These are phyloP conservation scores for Formica exsecta DNA, from an alignment of 1,140 invertebrate genomes.

Conservation along the genomic window DNA sequence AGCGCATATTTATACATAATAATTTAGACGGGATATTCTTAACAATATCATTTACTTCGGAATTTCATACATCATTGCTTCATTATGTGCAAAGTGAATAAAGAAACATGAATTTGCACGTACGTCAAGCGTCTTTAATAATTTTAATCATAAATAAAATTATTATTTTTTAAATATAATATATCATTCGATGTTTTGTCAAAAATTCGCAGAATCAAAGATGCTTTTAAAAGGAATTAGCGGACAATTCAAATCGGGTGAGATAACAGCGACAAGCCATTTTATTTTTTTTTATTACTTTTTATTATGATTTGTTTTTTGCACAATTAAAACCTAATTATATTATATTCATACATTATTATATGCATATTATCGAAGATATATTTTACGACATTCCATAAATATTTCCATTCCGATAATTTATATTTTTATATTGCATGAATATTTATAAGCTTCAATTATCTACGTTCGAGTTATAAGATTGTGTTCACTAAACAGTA, in stretches of 20 bases:
- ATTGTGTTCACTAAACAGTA: not conserved
- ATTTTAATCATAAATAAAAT: not conserved
- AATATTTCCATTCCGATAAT: too few relatives aligned
- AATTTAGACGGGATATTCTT: not conserved
- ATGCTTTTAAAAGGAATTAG: conserved; percentile 90
- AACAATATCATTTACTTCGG: not conserved
- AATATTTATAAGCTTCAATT: too few relatives aligned
- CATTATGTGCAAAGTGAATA: not conserved
- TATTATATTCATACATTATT: too few relatives aligned
- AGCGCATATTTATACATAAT: not conserved
- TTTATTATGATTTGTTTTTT: too few relatives aligned
- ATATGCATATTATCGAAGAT: too few relatives aligned
- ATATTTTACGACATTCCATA: too few relatives aligned
- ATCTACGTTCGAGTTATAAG: too few relatives aligned
- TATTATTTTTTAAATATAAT: not conserved
- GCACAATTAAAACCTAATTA: too few relatives aligned
- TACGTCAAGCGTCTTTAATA: not conserved
- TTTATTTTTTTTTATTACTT: not conserved
- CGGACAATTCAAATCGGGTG: conserved; percentile 91
- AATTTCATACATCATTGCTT: not conserved
- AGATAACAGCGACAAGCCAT: conserved; percentile 90
- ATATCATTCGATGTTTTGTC: not conserved
- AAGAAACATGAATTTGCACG: not conserved
- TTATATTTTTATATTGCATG: too few relatives aligned
- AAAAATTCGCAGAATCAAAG: conserved; percentile 88